A percentile compares a stretch with the other conserved stretches of the same genome.
These are phyloP conservation scores for Mobula birostris DNA, from an alignment of 2,113 vertebrate genomes.

Conservation along the genomic window DNA sequence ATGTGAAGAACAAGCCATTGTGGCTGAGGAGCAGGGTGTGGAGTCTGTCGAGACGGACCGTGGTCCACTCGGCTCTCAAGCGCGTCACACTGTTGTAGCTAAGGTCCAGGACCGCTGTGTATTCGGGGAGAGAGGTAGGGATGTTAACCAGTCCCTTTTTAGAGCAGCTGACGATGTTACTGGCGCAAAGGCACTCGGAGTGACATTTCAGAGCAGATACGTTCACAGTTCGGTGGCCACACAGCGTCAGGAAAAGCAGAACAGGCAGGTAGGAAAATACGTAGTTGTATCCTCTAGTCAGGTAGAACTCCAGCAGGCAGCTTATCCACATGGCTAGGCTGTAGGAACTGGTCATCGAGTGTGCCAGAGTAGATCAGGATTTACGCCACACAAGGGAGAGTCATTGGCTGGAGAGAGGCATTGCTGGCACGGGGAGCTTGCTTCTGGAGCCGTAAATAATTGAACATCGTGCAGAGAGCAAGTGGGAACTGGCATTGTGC, in stretches of 20 bases:
- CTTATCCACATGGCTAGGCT: conserved; percentile 36
- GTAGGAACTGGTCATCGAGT: background rate
- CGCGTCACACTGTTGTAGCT: conserved; percentile 78
- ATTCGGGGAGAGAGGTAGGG: conserved; percentile 66
- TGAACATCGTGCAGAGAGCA: background rate
- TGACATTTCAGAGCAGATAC: conserved; percentile 65
- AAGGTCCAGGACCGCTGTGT: conserved; percentile 76
- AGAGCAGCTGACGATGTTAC: conserved; percentile 91
- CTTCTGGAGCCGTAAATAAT: background rate
- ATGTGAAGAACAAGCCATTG: conserved; percentile 79
- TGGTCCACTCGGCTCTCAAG: conserved; percentile 75
- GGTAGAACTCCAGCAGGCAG: conserved; percentile 45
- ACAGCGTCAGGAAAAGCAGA: conserved; percentile 49
- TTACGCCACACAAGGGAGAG: background rate
- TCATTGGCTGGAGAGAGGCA: background rate
- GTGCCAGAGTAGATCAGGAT: background rate
- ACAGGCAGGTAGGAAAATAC: conserved; percentile 42
- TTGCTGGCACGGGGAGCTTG: background rate
- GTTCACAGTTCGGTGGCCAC: conserved; percentile 44
- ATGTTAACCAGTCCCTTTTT: conserved; percentile 69
- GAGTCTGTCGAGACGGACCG: conserved; percentile 64
- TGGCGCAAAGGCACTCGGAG: conserved; percentile 80
- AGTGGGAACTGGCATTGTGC: background rate
- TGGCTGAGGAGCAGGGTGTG: conserved; percentile 82
- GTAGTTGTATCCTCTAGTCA: conserved; percentile 43